Evolutionary conservation across 2,113 vertebrate species (phyloP).

Genomic region (Connochaetes taurinus): DNA sequence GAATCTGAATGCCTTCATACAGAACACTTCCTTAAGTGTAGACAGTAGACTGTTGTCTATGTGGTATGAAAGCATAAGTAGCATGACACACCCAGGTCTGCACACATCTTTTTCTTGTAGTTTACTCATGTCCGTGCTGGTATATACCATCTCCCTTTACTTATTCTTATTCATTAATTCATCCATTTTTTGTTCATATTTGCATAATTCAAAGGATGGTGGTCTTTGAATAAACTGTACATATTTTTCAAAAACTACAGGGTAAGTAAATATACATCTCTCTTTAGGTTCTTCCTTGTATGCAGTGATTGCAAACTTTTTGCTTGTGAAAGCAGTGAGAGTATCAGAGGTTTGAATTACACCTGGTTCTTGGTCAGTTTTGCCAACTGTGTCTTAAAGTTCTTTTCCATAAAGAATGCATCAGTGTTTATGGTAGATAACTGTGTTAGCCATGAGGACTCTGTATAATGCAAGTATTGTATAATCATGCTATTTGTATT

Average conservation of each 20-base stretch:
- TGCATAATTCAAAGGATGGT: not conserved
- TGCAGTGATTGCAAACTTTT: not conserved
- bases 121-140: not conserved
- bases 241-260: not conserved
- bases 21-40: not conserved
- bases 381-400: not conserved
- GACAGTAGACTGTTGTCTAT: not conserved
- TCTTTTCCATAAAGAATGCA: constrained; percentile 40
- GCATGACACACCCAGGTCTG: fast-evolving
- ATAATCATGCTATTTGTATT: constrained; percentile 65
- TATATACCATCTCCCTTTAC: not conserved
- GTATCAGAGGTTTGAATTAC: not conserved
- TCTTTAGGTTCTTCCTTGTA: not conserved
- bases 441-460: not conserved
- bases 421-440: constrained; percentile 43
- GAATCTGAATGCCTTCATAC: not conserved
- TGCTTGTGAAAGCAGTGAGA: not conserved
- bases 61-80: not conserved
- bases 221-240: not conserved
- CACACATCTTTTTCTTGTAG: not conserved
- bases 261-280: not conserved
- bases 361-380: not conserved
- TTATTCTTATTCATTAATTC: not conserved
- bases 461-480: constrained; percentile 41
- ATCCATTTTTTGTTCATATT: not conserved